Base-by-base conservation (phyloP, 2,113 vertebrate genomes). In the Pungitius pungitius region DNA sequence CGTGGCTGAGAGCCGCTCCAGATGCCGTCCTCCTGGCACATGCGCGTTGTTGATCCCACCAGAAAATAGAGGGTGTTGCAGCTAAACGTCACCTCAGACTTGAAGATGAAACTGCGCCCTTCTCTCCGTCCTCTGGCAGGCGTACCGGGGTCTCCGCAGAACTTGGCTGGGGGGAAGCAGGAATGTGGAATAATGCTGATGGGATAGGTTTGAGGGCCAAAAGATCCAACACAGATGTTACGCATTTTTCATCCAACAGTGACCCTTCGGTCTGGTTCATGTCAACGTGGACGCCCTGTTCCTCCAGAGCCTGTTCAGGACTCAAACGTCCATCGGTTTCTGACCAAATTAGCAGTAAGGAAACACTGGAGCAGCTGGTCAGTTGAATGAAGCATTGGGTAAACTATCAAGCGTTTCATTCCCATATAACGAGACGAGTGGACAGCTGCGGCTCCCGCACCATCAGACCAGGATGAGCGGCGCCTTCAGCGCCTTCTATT, bases 101-200 rank as follows among this genome's bases (percentile, higher is more conserved):
- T 97, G 78, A 96, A 99, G 80, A 99, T 99, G 87, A 99, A 99
- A 78, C 98, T 98, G 79, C 95, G 98, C 8, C 98, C 98, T 87
- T 99, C 97, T 86, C 96, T 92, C 75, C 91, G 95, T 51, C 96
- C 96, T 81, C 94, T 94, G 67, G 95, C 91, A 18, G 97, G 97
- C 60, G 90, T 60, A 5, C 98, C 96, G 3, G 97, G 96, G 69
- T 99, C 97, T 33, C 97, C 97, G 57, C 98, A 99, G 91, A 99
- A 99, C 82, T 96, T 98, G 58, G 98, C 97, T 99, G 87, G 27
- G 87, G 27, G 72, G 66, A 78, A 18, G 33, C 59, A 78, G 18
- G 81, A 58, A 73, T 3, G 9, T 57, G 3, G 12, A 57, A 73
- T n/a, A 64, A 4, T 62, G 72, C 40, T 78, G 62, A 75, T 35